These are phyloP conservation scores for Meghimatium bilineatum DNA, from an alignment of 2,888 invertebrate genomes.

Conservation along the genomic window DNA sequence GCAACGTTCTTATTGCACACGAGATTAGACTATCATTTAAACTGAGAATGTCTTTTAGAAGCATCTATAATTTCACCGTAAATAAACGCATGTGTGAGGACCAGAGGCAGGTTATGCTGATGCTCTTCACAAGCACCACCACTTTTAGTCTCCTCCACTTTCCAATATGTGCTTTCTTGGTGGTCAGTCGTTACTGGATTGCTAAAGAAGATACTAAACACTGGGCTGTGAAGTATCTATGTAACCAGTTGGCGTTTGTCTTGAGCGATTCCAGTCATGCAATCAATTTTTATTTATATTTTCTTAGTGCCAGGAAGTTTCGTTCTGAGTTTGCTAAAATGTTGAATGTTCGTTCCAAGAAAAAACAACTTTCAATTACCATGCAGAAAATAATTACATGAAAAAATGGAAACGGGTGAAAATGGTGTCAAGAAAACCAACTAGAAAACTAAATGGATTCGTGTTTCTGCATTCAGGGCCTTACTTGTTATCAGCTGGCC, in stretches of 20 bases:
- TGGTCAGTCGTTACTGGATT: conserved; percentile 50
- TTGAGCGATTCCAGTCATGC: conserved; percentile 55
- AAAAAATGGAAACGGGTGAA: too few species aligned
- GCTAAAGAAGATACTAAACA: conserved; percentile 3
- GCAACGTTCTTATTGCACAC: conserved; percentile 52
- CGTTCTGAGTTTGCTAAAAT: conserved; percentile 44
- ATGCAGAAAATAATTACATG: too few species aligned
- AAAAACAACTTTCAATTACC: neutral
- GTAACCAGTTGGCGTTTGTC: conserved; percentile 50
- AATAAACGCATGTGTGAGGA: conserved; percentile 13
- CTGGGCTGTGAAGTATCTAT: conserved; percentile 49
- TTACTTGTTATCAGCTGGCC: too few species aligned
- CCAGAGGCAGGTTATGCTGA: conserved; percentile 51
- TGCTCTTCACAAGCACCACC: conserved; percentile 51
- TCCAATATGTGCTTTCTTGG: conserved; percentile 50
- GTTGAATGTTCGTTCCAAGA: neutral
- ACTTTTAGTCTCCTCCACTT: conserved; percentile 53
- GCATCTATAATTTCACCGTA: conserved; percentile 32
- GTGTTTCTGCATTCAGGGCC: too few species aligned
- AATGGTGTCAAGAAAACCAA: too few species aligned
- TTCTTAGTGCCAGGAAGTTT: conserved; percentile 52
- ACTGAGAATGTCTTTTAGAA: conserved; percentile 35
- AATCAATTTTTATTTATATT: conserved; percentile 55
- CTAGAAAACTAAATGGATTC: too few species aligned
- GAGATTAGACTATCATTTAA: conserved; percentile 49